phyloP scores from a whole-genome alignment of 2,797 vertebrate species.

The Pygocentrus nattereri region DNA sequence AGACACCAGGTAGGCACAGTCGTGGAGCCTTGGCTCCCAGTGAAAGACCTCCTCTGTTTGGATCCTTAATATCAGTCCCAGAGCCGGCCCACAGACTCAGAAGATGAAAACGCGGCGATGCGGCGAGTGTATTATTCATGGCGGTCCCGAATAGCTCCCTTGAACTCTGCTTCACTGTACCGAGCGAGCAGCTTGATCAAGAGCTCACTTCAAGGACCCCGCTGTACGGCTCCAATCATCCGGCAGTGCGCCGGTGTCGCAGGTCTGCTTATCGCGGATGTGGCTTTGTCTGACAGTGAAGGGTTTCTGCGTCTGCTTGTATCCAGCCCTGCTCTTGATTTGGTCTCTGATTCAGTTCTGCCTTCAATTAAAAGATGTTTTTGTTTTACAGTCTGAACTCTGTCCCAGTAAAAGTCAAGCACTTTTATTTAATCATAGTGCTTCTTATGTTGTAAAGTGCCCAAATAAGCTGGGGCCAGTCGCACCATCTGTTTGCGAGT shows the following conservation, averaged over 20 bases:
- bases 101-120: neutral
- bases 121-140: slow-evolving; percentile 6
- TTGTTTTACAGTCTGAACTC: too few relatives aligned
- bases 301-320: neutral
- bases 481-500: too few relatives aligned
- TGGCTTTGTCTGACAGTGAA: neutral
- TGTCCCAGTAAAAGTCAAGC: too few relatives aligned
- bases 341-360: neutral
- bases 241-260: neutral
- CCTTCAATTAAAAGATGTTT: neutral
- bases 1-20: neutral
- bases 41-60: neutral
- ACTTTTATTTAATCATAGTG: too few relatives aligned
- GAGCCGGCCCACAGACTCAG: neutral
- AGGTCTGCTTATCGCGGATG: neutral
- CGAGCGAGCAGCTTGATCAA: neutral
- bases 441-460: too few relatives aligned
- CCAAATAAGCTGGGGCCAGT: too few relatives aligned
- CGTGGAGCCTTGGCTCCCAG: neutral
- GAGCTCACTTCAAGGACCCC: neutral
- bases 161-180: neutral
- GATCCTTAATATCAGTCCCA: slow-evolving; percentile 9
- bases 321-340: neutral
- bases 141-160: neutral
- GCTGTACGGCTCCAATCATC: neutral